Percentiles rank a stretch among this genome's conserved stretches.
Evolutionary conservation across 2,888 invertebrate species (phyloP).

Genomic region (Leptopilina syphax): DNA sequence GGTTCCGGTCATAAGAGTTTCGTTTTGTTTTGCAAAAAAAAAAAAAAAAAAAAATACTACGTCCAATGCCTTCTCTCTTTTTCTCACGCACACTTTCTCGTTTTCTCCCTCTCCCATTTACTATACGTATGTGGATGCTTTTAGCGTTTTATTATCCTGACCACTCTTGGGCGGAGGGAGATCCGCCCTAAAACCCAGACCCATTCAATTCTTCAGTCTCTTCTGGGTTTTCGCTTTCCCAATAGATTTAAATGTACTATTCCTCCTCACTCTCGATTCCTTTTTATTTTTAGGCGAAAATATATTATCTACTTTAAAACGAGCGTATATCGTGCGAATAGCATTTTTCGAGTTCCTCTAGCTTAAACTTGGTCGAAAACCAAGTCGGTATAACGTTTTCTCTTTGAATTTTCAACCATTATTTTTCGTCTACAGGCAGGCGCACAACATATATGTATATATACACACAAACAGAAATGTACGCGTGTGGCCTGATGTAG

Average conservation of each 20-base stretch:
- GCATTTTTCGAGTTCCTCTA: not conserved
- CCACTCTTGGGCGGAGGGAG: conserved; percentile 60
- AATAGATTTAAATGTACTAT: conserved; percentile 38
- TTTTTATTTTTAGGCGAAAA: conserved; percentile 35
- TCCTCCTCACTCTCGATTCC: conserved; percentile 17
- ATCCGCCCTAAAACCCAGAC: conserved; percentile 55
- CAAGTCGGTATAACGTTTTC: conserved; percentile 8
- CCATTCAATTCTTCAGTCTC: conserved; percentile 53
- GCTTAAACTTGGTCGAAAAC: not conserved
- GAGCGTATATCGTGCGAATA: conserved; percentile 26
- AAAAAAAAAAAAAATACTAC: conserved; percentile 38
- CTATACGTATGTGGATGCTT: conserved; percentile 64
- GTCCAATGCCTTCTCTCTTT: conserved; percentile 47
- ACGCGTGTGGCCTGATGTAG: not conserved
- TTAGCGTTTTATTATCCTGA: conserved; percentile 67
- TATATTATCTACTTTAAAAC: conserved; percentile 36
- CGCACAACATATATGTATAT: no score
- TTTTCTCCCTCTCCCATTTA: conserved; percentile 41
- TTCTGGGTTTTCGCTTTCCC: conserved; percentile 21
- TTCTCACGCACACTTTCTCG: conserved; percentile 17
- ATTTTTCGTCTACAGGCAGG: conserved; percentile 3
- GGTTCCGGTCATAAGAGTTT: conserved; percentile 4
- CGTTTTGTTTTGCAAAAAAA: conserved; percentile 36
- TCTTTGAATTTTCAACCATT: conserved; percentile 26
- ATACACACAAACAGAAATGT: no score